phyloP scores from a whole-genome alignment of 1,140 invertebrate genomes.

The Grapholita molesta region DNA sequence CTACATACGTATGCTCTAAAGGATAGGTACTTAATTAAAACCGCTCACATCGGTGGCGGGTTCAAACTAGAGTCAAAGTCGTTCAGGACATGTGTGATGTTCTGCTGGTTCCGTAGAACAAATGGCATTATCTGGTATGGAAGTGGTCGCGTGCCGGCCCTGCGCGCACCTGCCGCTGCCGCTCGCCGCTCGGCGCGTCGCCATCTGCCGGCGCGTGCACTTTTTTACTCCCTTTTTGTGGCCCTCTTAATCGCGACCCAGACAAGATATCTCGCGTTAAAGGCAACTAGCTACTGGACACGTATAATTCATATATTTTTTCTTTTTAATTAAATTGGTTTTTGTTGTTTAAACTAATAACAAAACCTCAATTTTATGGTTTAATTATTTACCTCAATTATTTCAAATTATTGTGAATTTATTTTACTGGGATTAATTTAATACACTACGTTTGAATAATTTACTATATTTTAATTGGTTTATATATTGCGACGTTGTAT shows the following conservation, averaged over 20 bases:
- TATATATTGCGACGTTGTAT: too few relatives aligned
- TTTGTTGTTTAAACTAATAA: too few relatives aligned
- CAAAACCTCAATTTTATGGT: too few relatives aligned
- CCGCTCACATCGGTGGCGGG: background rate
- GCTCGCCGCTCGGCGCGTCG: constrained; percentile 51
- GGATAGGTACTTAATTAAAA: too few relatives aligned
- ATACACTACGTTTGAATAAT: too few relatives aligned
- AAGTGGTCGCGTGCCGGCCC: constrained; percentile 41
- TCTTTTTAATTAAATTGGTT: background rate
- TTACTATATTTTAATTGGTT: too few relatives aligned
- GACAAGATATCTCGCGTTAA: constrained; percentile 16
- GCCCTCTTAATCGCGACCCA: constrained; percentile 50
- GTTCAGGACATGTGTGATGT: background rate
- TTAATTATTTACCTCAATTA: too few relatives aligned
- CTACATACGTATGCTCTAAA: too few relatives aligned
- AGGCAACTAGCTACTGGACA: background rate
- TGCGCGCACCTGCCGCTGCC: constrained; percentile 61
- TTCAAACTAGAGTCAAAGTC: background rate
- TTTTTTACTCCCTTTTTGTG: constrained; percentile 44
- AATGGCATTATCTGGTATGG: background rate
- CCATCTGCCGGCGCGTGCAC: constrained; percentile 64
- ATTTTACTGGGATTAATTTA: too few relatives aligned
- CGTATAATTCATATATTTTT: background rate
- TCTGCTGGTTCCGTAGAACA: background rate
- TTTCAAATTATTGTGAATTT: too few relatives aligned